Evolutionary conservation across 2,113 vertebrate genomes (phyloP).

Genomic region (Dromiciops gliroides): DNA sequence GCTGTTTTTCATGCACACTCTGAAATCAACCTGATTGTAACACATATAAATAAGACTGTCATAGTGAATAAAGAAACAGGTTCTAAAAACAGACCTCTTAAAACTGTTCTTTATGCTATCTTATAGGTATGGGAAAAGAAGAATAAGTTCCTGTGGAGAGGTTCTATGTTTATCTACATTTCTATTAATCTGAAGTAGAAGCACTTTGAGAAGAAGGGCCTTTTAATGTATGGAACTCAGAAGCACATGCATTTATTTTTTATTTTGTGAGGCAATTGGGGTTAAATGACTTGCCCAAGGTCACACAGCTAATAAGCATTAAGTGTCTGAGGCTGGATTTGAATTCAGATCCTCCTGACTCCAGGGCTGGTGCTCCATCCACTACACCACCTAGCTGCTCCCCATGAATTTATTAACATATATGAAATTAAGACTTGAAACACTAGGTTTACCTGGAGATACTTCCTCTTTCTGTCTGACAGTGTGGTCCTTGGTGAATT

Average conservation of each 20-base stretch:
- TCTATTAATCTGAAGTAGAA: not conserved
- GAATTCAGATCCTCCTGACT: too few species aligned
- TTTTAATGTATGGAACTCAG: not conserved
- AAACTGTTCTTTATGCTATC: not conserved
- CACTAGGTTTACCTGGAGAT: conserved; percentile 89
- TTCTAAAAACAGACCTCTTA: not conserved
- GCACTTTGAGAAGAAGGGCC: not conserved
- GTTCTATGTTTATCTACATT: not conserved
- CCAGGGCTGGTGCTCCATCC: too few species aligned
- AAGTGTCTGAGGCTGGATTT: too few species aligned
- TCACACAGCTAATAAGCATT: too few species aligned
- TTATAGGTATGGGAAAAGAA: not conserved
- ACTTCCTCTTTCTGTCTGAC: conserved; percentile 98
- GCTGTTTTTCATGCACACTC: not conserved
- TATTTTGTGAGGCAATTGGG: too few species aligned
- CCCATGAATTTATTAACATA: not conserved
- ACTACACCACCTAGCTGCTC: too few species aligned
- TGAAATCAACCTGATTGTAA: not conserved
- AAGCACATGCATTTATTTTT: not conserved
- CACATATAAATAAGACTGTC: not conserved
- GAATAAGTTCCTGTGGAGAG: not conserved
- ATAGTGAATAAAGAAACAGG: not conserved
- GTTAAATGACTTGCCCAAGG: too few species aligned
- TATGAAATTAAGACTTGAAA: not conserved
- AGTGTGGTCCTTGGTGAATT: conserved; percentile 98